phyloP scores from a whole-genome alignment of 30 jellyfish, hydroid and myxozoan genomes.

The Hydractinia symbiolongicarpus region DNA sequence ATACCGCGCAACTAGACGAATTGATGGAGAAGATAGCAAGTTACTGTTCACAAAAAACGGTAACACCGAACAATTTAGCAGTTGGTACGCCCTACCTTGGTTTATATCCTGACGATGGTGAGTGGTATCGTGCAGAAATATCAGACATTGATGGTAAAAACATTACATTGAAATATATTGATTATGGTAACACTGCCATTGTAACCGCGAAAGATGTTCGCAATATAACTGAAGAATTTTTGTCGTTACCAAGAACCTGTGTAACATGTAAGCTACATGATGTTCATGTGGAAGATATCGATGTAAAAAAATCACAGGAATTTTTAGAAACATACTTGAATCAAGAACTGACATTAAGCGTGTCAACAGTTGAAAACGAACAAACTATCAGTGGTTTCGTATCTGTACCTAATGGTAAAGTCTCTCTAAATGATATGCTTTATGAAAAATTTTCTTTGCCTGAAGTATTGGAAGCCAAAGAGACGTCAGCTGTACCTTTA shows the following conservation, averaged over 20 bases:
- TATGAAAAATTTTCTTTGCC: background rate
- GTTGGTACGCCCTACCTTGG: conserved; percentile 14
- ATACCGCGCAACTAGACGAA: conserved; percentile 38
- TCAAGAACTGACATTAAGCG: conserved; percentile 21
- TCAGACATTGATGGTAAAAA: background rate
- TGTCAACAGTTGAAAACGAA: conserved; percentile 27
- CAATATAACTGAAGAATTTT: conserved; percentile 16
- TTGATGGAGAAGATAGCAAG: conserved; percentile 45
- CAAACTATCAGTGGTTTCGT: conserved; percentile 17
- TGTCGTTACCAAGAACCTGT: conserved; percentile 26
- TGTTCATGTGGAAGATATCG: conserved; percentile 6
- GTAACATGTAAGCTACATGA: conserved; percentile 37
- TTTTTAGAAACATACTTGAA: background rate
- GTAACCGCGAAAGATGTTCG: conserved; percentile 20
- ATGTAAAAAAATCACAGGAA: conserved; percentile 1
- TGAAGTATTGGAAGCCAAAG: conserved; percentile 36
- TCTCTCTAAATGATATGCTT: conserved; percentile 40
- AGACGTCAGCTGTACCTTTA: background rate
- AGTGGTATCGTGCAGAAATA: conserved; percentile 43
- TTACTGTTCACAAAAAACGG: background rate
- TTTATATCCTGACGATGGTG: background rate
- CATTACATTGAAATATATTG: conserved; percentile 5
- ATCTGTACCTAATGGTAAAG: conserved; percentile 28
- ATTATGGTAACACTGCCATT: conserved; percentile 37
- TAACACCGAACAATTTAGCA: background rate